Evolutionary conservation across 2,113 vertebrate species (phyloP).

Genomic region (Cisticola juncidis): DNA sequence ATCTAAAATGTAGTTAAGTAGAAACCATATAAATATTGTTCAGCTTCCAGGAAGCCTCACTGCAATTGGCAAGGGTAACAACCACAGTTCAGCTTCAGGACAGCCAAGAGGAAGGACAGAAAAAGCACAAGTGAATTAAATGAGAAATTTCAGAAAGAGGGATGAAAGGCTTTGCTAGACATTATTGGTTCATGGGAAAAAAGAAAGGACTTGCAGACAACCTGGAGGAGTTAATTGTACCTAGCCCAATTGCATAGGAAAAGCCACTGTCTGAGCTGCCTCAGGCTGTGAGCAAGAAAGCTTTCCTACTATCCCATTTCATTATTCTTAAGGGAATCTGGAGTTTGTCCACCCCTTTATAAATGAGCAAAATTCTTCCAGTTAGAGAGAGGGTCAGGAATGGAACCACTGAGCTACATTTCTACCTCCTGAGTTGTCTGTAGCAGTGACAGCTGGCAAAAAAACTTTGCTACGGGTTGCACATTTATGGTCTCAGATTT

Average conservation of each 20-base stretch:
- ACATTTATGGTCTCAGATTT: not conserved
- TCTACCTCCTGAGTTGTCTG: not conserved
- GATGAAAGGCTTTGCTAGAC: not conserved
- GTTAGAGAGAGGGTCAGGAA: not conserved
- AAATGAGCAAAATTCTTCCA: not conserved
- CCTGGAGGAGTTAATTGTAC: not conserved
- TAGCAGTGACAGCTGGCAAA: not conserved
- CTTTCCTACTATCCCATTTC: not conserved
- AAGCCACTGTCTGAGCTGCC: not conserved
- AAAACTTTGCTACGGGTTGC: not conserved
- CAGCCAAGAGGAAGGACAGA: not conserved
- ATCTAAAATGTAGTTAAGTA: not conserved
- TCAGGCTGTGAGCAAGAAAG: not conserved
- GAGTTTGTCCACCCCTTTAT: not conserved
- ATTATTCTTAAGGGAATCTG: not conserved
- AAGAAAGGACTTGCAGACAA: not conserved
- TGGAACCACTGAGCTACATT: rapidly evolving
- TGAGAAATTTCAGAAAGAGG: not conserved
- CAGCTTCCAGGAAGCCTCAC: not conserved
- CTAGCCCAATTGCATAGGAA: not conserved
- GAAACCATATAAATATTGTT: not conserved
- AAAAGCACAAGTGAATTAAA: not conserved
- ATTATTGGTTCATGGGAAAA: not conserved
- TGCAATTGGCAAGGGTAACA: not conserved
- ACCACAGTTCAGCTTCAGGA: not conserved